These are phyloP conservation scores for Gerris lacustris DNA, from an alignment of 2,888 invertebrate species.

Conservation along the genomic window DNA sequence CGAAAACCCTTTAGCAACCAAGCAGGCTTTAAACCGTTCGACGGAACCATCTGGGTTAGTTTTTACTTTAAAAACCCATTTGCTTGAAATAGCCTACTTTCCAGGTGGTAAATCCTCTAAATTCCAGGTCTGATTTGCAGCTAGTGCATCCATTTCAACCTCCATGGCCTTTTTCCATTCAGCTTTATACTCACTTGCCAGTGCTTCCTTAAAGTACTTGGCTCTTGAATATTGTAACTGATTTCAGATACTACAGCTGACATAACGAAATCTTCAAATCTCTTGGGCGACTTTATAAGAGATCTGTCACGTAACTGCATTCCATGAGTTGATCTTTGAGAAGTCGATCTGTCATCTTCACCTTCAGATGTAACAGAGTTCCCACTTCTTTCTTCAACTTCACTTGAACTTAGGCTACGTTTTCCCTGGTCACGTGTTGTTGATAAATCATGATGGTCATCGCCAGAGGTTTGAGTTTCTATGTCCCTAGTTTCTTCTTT, in stretches of 20 bases:
- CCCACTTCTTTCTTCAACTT: too few relatives aligned
- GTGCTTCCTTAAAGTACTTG: constrained; percentile 13
- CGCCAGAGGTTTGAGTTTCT: background rate
- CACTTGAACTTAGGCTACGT: background rate
- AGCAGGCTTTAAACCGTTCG: constrained; percentile 31
- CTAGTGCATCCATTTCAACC: constrained; percentile 28
- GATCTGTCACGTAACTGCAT: background rate
- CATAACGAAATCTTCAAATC: background rate
- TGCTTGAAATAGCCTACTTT: constrained; percentile 29
- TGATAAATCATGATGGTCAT: background rate
- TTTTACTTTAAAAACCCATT: constrained; percentile 32
- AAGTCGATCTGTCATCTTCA: too few relatives aligned
- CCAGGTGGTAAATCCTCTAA: constrained; percentile 18
- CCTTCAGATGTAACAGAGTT: too few relatives aligned
- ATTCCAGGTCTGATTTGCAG: constrained; percentile 14
- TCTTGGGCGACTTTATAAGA: background rate
- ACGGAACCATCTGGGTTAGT: constrained; percentile 30
- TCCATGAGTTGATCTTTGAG: too few relatives aligned
- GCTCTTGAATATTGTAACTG: constrained; percentile 2
- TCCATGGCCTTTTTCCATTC: constrained; percentile 29
- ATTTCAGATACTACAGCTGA: background rate
- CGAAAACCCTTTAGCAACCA: constrained; percentile 32
- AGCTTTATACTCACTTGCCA: constrained; percentile 1
- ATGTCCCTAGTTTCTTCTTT: background rate
- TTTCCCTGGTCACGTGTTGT: background rate